phyloP scores from a whole-genome alignment of 2,113 vertebrate species.

The Ceyx melanurus region DNA sequence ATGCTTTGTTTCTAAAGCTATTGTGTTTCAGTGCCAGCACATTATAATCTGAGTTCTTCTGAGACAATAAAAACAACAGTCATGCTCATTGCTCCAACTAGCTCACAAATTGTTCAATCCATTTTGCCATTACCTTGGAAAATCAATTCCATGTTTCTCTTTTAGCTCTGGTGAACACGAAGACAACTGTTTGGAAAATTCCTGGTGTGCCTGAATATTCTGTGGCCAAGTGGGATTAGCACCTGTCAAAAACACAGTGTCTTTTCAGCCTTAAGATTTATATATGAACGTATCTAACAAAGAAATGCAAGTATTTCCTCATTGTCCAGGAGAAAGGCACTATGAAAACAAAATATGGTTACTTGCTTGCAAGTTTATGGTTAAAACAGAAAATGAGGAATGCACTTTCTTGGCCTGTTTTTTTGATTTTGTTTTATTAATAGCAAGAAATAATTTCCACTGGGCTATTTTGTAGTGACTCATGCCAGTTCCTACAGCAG shows the following conservation, averaged over 20 bases:
- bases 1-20: not conserved
- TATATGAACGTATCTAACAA: not conserved
- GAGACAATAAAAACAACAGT: not conserved
- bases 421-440: not conserved
- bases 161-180: not conserved
- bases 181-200: not conserved
- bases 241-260: not conserved
- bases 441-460: not conserved
- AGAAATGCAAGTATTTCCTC: not conserved
- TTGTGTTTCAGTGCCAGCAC: not conserved
- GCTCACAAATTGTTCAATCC: not conserved
- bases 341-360: not conserved
- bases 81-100: not conserved
- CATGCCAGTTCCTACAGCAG: not conserved
- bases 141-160: not conserved
- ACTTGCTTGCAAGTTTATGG: not conserved
- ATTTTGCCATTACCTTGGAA: conserved; percentile 28
- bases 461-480: not conserved
- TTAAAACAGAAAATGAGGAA: not conserved
- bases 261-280: not conserved
- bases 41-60: not conserved
- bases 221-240: not conserved
- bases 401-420: not conserved
- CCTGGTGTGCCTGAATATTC: not conserved
- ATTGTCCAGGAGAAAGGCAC: not conserved